Evolutionary conservation across 2,797 vertebrate genomes (phyloP), one percentile per base, ranked within the genome.

Genomic region (Tapera naevia): DNA sequence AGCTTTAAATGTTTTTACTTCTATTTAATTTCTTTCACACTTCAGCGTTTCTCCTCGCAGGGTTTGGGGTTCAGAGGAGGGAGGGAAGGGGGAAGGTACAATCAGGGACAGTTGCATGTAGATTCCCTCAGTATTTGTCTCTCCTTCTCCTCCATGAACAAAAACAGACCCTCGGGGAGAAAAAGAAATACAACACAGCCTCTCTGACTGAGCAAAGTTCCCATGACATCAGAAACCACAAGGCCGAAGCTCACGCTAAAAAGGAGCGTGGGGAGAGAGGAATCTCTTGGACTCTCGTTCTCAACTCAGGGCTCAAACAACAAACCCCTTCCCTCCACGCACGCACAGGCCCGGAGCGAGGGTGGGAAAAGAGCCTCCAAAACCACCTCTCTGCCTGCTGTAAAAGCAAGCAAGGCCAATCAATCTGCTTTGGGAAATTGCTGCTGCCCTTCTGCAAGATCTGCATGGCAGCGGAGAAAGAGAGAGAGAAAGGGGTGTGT

Each of bases 181-280:
- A 86, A 85, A 76, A 92, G 89, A 91, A 94, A 80, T 30, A 84
- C 50, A 87, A 89, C 30, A 35, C 86, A 72, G 89, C 80, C 60
- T 90, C 94, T 90, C 89, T 74, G 87, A 88, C 82, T 70, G 74
- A 93, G 88, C 0, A 0, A 94, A 89, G 93, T 94, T 95, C 94
- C 95, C 94, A 83, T 91, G 97, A 96, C 96, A 82, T 95, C 94
- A 97, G 95, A 95, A 97, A 91, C 96, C 96, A 72, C 95, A 88
- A 94, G 67, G 53, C 91, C 7, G 70, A 90, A 88, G 85, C 70
- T 72, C 56, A 81, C 9, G 9, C 96, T 96, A 53, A 88, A 93
- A 72, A 80, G 85, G 93, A 96, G 87, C 85, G 91, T 91, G 94
- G 96, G 95, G 96, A 95, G 94, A 87, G 85, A 94, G 70, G 90